Conservation (phyloP, 1,140 invertebrate species). For the Drosophila erecta region DNA sequence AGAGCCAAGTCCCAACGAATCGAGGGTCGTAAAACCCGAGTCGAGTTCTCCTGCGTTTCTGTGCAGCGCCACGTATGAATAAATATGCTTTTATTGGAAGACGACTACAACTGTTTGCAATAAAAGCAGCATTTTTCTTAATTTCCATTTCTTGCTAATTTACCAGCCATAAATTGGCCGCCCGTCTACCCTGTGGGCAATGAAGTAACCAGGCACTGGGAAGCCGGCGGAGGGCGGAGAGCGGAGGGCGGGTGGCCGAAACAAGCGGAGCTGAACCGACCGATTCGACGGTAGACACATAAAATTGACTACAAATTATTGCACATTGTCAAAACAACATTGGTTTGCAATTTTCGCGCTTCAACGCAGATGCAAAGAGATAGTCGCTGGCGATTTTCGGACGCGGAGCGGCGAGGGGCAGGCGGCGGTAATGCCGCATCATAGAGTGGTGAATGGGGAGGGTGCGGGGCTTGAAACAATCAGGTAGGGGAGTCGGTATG, state of each 20-base stretch:
- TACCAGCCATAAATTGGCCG: slow-evolving; percentile 77
- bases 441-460: neutral
- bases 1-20: slow-evolving; percentile 64
- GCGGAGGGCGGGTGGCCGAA: slow-evolving; percentile 25
- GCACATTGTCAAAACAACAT: slow-evolving; percentile 82
- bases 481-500: slow-evolving; percentile 27
- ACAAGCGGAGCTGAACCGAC: slow-evolving; percentile 68
- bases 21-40: slow-evolving; percentile 70
- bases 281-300: slow-evolving; percentile 76
- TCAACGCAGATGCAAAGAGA: slow-evolving; percentile 72
- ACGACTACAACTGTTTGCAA: slow-evolving; percentile 82
- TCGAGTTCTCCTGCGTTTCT: neutral
- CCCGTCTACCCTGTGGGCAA: slow-evolving; percentile 42
- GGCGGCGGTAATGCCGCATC: slow-evolving; percentile 9
- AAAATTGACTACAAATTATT: slow-evolving; percentile 83
- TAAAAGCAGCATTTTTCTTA: slow-evolving; percentile 83
- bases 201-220: slow-evolving; percentile 4
- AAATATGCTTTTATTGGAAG: slow-evolving; percentile 80
- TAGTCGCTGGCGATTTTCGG: slow-evolving; percentile 25
- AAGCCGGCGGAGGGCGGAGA: neutral
- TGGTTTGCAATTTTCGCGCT: slow-evolving; percentile 82
- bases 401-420: neutral
- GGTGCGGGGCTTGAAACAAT: slow-evolving; percentile 24
- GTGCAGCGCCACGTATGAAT: slow-evolving; percentile 63
- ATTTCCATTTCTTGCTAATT: slow-evolving; percentile 83